These are phyloP conservation scores for Nycteola revayana DNA, from an alignment of 2,888 invertebrate genomes.

Conservation along the genomic window DNA sequence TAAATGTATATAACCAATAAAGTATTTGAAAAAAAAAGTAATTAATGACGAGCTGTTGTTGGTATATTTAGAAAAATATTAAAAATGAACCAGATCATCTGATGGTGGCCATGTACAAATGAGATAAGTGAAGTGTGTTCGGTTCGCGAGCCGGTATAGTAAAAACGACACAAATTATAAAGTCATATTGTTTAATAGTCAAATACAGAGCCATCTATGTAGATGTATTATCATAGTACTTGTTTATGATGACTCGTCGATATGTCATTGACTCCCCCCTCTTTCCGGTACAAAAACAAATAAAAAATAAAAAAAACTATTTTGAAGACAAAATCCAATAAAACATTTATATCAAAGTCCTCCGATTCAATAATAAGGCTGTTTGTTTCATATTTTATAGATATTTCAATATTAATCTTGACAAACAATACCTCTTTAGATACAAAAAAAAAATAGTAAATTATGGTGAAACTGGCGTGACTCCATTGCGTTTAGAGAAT, in stretches of 20 bases:
- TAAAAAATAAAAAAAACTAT: constrained; percentile 54
- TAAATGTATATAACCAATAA: constrained; percentile 64
- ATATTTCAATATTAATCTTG: constrained; percentile 59
- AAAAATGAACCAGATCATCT: constrained; percentile 84
- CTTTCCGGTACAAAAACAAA: constrained; percentile 70
- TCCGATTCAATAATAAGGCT: constrained; percentile 58
- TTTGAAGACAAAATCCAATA: constrained; percentile 53
- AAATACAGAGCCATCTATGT: constrained; percentile 75
- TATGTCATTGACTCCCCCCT: constrained; percentile 48
- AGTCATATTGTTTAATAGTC: constrained; percentile 67
- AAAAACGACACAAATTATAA: constrained; percentile 65
- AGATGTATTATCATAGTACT: constrained; percentile 61
- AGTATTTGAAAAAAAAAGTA: constrained; percentile 61
- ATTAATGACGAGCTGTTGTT: constrained; percentile 74
- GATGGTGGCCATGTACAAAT: constrained; percentile 87
- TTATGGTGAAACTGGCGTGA: constrained; percentile 60
- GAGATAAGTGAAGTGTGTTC: constrained; percentile 64
- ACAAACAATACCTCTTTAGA: constrained; percentile 69
- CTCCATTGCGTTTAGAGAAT: constrained; percentile 47
- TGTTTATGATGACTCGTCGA: constrained; percentile 45
- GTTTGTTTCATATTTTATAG: constrained; percentile 63
- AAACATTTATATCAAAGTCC: constrained; percentile 58
- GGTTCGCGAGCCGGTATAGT: constrained; percentile 48
- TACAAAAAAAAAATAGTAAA: constrained; percentile 67
- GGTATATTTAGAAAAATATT: constrained; percentile 81